Percentiles rank a stretch among this genome's conserved stretches.
phyloP scores from a whole-genome alignment of 2,113 vertebrate genomes.

The Cephalophus harveyi region DNA sequence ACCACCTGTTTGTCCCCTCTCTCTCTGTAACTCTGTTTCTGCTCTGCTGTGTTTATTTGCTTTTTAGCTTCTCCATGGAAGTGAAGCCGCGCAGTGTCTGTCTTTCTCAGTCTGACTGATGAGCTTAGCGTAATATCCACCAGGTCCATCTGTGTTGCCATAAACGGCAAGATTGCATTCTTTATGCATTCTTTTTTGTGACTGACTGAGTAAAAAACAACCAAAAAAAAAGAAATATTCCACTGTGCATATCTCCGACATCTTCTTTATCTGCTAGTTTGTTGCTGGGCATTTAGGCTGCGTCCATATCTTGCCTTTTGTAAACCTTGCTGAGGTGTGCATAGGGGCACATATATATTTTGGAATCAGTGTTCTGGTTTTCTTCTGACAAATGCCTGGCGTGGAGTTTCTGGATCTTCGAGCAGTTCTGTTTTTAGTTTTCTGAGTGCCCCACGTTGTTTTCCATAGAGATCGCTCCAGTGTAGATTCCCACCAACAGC shows the following conservation, averaged over 20 bases:
- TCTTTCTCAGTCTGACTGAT: background rate
- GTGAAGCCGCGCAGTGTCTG: background rate
- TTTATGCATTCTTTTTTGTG: background rate
- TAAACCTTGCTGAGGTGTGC: background rate
- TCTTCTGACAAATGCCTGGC: background rate
- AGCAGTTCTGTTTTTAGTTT: background rate
- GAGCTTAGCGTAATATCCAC: background rate
- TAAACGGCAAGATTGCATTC: background rate
- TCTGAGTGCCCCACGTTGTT: background rate
- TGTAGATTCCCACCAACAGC: background rate
- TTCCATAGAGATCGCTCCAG: background rate
- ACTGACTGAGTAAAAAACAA: background rate
- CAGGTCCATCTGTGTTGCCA: background rate
- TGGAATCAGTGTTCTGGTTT: background rate
- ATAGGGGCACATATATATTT: background rate
- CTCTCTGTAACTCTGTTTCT: background rate
- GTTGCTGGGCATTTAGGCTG: too few relatives aligned
- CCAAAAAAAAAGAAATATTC: background rate
- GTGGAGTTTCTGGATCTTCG: background rate
- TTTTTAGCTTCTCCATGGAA: background rate
- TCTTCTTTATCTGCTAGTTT: background rate
- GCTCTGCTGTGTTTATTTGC: background rate
- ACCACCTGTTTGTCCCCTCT: background rate
- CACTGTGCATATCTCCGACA: fast-evolving
- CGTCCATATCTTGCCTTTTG: background rate